These are phyloP conservation scores for Papilio aristodemus DNA, from an alignment of 1,140 invertebrate genomes.

Conservation along the genomic window DNA sequence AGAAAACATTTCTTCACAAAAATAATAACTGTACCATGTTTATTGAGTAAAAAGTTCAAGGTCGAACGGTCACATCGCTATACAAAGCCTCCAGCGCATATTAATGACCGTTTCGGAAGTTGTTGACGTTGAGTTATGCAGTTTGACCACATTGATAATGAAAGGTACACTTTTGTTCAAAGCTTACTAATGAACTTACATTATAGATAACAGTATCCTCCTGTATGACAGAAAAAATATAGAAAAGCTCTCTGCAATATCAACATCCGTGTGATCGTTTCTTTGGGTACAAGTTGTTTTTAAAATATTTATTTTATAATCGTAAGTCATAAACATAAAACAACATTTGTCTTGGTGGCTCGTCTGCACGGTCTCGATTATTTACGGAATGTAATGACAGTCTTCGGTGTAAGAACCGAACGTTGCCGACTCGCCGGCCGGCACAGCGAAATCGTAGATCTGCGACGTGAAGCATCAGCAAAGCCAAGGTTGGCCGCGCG, in stretches of 20 bases:
- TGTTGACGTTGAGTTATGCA: not conserved
- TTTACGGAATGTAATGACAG: slow-evolving; percentile 14
- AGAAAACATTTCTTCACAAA: not conserved
- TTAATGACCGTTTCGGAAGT: not conserved
- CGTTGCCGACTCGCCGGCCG: slow-evolving; percentile 2
- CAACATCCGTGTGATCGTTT: too few relatives aligned
- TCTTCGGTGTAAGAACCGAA: slow-evolving; percentile 31
- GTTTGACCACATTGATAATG: not conserved
- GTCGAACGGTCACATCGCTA: not conserved
- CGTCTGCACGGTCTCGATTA: not conserved
- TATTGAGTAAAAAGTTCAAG: not conserved
- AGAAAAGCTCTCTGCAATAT: too few relatives aligned
- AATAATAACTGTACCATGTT: not conserved
- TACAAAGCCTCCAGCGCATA: not conserved
- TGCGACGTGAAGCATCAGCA: slow-evolving; percentile 61
- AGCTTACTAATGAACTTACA: not conserved
- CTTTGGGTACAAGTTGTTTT: too few relatives aligned
- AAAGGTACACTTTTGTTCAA: not conserved
- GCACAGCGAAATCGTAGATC: slow-evolving; percentile 38
- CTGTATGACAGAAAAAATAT: too few relatives aligned
- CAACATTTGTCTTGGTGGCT: not conserved
- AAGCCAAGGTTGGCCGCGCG: slow-evolving; percentile 74
- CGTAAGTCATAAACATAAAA: slow-evolving; percentile 8
- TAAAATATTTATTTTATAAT: slow-evolving; percentile 4
- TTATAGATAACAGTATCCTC: too few relatives aligned